Conservation (phyloP, 2,113 vertebrate species). For the Abramis brama region DNA sequence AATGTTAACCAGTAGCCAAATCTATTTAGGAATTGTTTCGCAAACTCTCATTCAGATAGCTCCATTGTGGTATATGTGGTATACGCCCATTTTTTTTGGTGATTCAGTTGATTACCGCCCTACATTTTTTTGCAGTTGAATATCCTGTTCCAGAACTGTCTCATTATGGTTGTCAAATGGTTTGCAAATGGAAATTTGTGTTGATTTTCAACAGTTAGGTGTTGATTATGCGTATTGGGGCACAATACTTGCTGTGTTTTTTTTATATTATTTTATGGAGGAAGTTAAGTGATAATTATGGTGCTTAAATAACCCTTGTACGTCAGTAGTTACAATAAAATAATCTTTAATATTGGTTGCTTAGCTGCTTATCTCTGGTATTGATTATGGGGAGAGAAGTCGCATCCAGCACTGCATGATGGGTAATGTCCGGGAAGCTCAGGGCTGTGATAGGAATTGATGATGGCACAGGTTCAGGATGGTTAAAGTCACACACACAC, state of each 20-base stretch:
- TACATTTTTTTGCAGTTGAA: neutral
- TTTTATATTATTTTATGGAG: neutral
- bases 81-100: neutral
- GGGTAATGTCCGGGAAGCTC: slow-evolving; percentile 63
- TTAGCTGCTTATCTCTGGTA: slow-evolving; percentile 8
- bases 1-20: neutral
- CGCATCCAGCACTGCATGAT: slow-evolving; percentile 15
- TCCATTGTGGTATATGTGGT: neutral
- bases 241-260: neutral
- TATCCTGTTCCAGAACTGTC: neutral
- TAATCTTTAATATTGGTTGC: neutral
- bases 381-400: slow-evolving; percentile 37
- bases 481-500: slow-evolving; percentile 48
- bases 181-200: neutral
- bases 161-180: neutral
- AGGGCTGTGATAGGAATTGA: slow-evolving; percentile 64
- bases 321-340: slow-evolving; percentile 4
- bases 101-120: neutral
- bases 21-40: neutral
- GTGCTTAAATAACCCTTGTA: neutral
- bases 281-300: neutral
- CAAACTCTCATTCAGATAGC: neutral
- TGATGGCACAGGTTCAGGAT: slow-evolving; percentile 63
- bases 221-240: neutral
- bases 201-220: neutral